Base-by-base conservation (phyloP, 2,888 invertebrate species). In the Dasysyrphus tricinctus region DNA sequence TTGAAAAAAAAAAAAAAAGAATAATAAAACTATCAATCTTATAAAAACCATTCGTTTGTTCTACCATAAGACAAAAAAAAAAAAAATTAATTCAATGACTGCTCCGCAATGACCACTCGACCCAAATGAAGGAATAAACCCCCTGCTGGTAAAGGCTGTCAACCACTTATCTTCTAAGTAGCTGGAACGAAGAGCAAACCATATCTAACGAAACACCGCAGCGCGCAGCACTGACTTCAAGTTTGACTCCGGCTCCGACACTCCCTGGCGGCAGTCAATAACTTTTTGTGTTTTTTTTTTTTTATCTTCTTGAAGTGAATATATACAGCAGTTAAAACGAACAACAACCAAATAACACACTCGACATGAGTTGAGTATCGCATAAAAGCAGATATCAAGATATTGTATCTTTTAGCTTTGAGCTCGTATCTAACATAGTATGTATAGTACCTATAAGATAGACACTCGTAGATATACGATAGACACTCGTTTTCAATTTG, bases 321-420 rank as follows among this genome's bases (percentile, higher is more conserved):
- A 24, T 24, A 24, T 24, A 67, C 69, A 29, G 85, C 85, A 85
- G 80, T 85, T 78, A 70, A 24, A 85, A 57, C 77, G 85, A 80
- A 81, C 77, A 85, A 80, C 84, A 76, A 65, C 84, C 80, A 72
- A 80, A 84, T 72, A 80, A 84, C 80, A 85, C 74, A 80, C 85
- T 85, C 74, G 61, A 85, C 85, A 78, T 74, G 74, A 78, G 77
- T 80, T 56, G 72, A 80, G 85, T 74, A 78, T 73, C 85, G 24
- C 24, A 77, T 85, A 80, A 77, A 67, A 85, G 80, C 34, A 61
- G 80, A 80, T 85, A 80, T 85, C 80, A 54, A 76, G 67, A 80
- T 85, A 67, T 59, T 69, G 42, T 83, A 83, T 78, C 82, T 74
- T 74, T 73, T 61, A 32, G 70, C 59, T 80, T 76, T 51, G 12